Evolutionary conservation across 2,888 invertebrate genomes (phyloP).

Genomic region (Teleiodes luculella): DNA sequence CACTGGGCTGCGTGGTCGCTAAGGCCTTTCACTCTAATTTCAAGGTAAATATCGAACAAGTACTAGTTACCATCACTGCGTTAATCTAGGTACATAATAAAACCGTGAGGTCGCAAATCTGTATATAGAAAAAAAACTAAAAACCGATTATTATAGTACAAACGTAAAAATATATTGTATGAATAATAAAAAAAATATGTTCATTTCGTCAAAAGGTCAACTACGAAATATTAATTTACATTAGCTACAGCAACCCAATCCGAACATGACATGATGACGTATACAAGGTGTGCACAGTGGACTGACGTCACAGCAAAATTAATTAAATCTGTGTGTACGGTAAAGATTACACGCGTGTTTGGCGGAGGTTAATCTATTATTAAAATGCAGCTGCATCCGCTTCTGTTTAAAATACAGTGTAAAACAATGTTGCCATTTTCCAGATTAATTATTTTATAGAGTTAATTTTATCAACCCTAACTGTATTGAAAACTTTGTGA

Average conservation of each 20-base stretch:
- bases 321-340: constrained; percentile 65
- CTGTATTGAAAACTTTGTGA: not conserved
- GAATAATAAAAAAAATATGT: too few relatives aligned
- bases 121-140: too few relatives aligned
- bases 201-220: constrained; percentile 2
- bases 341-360: constrained; percentile 62
- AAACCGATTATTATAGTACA: too few relatives aligned
- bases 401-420: constrained; percentile 19
- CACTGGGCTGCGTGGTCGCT: too few relatives aligned
- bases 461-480: not conserved
- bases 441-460: not conserved
- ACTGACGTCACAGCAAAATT: constrained; percentile 51
- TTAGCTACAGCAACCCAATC: constrained; percentile 20
- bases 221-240: constrained; percentile 14
- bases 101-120: too few relatives aligned
- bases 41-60: too few relatives aligned
- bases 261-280: constrained; percentile 32
- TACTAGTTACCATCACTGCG: too few relatives aligned
- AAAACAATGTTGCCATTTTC: constrained; percentile 3
- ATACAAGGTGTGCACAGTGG: constrained; percentile 13
- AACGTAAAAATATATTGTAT: too few relatives aligned
- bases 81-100: too few relatives aligned
- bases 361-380: constrained; percentile 60
- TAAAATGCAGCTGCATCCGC: constrained; percentile 56
- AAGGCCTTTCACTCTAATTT: too few relatives aligned